Evolutionary conservation across 2,113 vertebrate genomes (phyloP).

Genomic region (Chaenogobius annularis): DNA sequence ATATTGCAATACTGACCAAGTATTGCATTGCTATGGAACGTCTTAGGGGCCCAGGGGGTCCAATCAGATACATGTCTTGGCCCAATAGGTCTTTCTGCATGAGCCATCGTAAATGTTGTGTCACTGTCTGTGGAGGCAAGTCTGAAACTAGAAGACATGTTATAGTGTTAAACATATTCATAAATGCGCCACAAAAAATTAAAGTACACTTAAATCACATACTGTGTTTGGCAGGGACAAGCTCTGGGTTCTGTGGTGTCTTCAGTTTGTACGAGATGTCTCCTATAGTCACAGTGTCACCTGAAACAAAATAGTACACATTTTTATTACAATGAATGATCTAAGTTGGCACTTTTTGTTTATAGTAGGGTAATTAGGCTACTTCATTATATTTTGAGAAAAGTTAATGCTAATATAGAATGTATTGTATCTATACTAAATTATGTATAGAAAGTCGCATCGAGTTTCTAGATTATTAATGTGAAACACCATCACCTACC

Average conservation of each 20-base stretch:
- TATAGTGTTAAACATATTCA: neutral
- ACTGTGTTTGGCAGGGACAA: conserved; percentile 94
- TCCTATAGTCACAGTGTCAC: conserved; percentile 91
- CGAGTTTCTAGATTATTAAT: too few relatives aligned
- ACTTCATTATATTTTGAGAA: neutral
- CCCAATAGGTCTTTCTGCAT: conserved; percentile 98
- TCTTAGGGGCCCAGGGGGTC: conserved; percentile 92
- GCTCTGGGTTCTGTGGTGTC: conserved; percentile 87
- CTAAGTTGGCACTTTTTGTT: neutral
- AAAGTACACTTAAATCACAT: conserved; percentile 52
- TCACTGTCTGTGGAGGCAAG: conserved; percentile 81
- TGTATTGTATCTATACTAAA: too few relatives aligned
- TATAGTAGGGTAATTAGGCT: neutral
- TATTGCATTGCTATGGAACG: conserved; percentile 98
- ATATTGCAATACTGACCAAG: conserved; percentile 75
- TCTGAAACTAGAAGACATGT: conserved; percentile 80
- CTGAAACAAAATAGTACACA: conserved; percentile 58
- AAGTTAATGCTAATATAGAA: neutral
- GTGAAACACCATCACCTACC: too few relatives aligned
- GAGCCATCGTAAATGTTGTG: conserved; percentile 94
- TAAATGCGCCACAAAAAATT: neutral
- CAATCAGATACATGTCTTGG: conserved; percentile 96
- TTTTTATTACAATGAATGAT: neutral
- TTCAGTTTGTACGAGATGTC: conserved; percentile 89
- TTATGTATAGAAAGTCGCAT: too few relatives aligned